Conservation (phyloP, 2,888 invertebrate species). For the Odontothrips loti region DNA sequence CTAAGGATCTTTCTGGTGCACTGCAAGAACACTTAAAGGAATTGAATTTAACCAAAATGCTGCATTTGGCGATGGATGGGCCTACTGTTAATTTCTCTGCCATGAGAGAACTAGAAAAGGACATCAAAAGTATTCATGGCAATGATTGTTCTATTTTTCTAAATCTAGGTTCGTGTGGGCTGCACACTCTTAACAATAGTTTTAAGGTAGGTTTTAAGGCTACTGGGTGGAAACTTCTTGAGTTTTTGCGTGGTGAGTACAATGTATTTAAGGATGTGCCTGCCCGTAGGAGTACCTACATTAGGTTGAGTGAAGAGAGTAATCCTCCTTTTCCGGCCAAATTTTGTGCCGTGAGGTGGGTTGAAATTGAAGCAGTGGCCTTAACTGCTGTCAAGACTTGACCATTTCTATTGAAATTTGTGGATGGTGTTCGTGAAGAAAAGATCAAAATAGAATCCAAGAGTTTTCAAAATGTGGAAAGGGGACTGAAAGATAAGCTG, state of each 20-base stretch:
- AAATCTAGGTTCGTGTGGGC: slow-evolving; percentile 41
- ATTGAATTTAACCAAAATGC: slow-evolving; percentile 35
- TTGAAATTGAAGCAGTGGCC: slow-evolving; percentile 29
- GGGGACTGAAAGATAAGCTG: background rate
- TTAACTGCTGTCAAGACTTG: background rate
- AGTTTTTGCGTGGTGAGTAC: slow-evolving; percentile 39
- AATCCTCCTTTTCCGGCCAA: slow-evolving; percentile 7
- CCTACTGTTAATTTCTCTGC: slow-evolving; percentile 39
- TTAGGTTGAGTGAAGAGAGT: background rate
- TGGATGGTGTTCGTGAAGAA: background rate
- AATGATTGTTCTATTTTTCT: no score
- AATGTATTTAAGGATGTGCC: slow-evolving; percentile 33
- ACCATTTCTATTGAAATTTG: slow-evolving; percentile 23
- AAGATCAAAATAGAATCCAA: background rate
- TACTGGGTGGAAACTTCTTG: slow-evolving; percentile 38
- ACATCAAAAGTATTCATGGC: no score
- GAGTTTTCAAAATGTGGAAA: background rate
- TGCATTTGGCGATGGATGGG: slow-evolving; percentile 40
- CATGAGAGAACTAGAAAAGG: no score
- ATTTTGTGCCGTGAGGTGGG: slow-evolving; percentile 30
- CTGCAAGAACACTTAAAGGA: slow-evolving; percentile 33
- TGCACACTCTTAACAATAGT: slow-evolving; percentile 42
- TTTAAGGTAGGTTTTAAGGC: slow-evolving; percentile 40
- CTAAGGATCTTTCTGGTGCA: slow-evolving; percentile 38
- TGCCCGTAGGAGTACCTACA: slow-evolving; percentile 20